phyloP scores from a whole-genome alignment of 2,113 vertebrate genomes.

The Tachycineta bicolor region DNA sequence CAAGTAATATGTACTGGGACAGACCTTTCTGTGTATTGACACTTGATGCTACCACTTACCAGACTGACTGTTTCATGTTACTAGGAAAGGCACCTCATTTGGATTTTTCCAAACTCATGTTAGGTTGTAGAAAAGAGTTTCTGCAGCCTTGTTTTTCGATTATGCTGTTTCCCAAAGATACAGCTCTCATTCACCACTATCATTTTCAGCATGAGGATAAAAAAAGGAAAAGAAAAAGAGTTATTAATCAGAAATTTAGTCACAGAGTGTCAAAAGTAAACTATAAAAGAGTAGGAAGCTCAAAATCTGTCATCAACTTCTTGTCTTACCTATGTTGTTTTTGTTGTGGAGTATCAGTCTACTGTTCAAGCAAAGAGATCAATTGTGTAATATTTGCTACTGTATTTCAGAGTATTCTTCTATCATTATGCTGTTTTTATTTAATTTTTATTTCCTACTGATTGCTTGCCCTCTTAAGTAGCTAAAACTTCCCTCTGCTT shows the following conservation, averaged over 20 bases:
- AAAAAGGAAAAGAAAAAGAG: not conserved
- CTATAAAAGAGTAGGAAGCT: not conserved
- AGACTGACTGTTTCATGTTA: not conserved
- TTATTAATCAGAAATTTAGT: not conserved
- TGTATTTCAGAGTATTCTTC: not conserved
- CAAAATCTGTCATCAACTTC: not conserved
- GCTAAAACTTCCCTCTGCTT: not conserved
- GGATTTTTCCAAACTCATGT: not conserved
- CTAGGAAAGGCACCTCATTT: not conserved
- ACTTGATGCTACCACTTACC: not conserved
- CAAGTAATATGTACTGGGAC: not conserved
- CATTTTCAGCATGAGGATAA: not conserved
- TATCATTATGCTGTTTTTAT: not conserved
- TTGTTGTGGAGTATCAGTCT: not conserved
- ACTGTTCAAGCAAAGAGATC: not conserved
- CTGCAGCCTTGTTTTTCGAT: not conserved
- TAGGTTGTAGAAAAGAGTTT: not conserved
- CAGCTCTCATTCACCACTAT: not conserved
- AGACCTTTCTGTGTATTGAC: not conserved
- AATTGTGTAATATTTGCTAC: not conserved
- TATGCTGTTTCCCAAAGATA: not conserved
- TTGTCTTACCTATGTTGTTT: not conserved
- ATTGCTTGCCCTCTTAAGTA: not conserved
- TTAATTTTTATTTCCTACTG: not conserved
- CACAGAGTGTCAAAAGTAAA: not conserved